phyloP scores from a whole-genome alignment of 37 sponge, comb jelly and placozoan species.

The Theonella swinhoei region DNA sequence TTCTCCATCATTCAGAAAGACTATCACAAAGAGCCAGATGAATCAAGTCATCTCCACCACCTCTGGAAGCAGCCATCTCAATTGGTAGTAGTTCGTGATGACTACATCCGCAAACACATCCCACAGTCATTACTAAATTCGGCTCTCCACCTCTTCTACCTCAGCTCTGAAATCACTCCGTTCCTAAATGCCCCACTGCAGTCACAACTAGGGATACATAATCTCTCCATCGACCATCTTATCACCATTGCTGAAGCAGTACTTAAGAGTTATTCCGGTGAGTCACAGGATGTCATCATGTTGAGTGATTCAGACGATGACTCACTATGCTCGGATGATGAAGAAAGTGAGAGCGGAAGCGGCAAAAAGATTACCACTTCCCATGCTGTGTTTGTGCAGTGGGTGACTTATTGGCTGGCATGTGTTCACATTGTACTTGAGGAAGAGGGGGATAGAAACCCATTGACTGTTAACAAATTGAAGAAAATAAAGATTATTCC shows the following conservation, averaged over 20 bases:
- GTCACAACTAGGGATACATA: conserved; percentile 25
- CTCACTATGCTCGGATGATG: background rate
- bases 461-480: conserved; percentile 11
- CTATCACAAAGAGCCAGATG: background rate
- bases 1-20: background rate
- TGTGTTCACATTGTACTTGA: conserved; percentile 55
- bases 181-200: conserved; percentile 17
- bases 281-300: background rate
- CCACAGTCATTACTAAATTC: conserved; percentile 32
- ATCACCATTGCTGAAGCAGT: conserved; percentile 20
- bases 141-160: conserved; percentile 30
- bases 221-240: conserved; percentile 49
- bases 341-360: background rate
- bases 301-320: background rate
- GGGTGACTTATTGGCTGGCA: conserved; percentile 68
- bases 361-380: background rate
- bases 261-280: background rate
- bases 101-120: conserved; percentile 31
- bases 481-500: conserved; percentile 44
- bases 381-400: background rate
- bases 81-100: conserved; percentile 7
- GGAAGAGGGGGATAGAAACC: conserved; percentile 1
- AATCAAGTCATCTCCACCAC: background rate
- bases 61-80: conserved; percentile 68
- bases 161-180: conserved; percentile 30